Evolutionary conservation across 2,113 vertebrate species (phyloP), one percentile per base, ranked within the genome.

Genomic region (Ochotona princeps): DNA sequence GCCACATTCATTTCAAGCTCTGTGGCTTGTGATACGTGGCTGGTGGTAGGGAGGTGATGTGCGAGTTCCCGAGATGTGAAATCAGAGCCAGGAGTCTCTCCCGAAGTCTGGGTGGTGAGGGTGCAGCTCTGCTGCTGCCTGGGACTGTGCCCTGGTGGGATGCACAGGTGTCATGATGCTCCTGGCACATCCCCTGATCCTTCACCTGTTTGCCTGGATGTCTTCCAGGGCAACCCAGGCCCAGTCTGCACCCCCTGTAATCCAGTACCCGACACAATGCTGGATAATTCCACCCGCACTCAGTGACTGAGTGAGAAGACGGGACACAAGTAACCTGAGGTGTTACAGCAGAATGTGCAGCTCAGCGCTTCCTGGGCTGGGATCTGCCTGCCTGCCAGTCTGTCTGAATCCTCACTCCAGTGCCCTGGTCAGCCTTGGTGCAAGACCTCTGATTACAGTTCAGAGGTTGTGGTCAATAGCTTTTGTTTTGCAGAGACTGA

Each of bases 41-140:
- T 47, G 18, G 0, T 30, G 12, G 26, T 20, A 47, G 57, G 67
- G 54, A 57, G 14, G 14, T 9, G 54, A 57, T 9, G 38, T 44
- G 38, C 38, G 38, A 44, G 38, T 44, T 44, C 38, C 38, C 38
- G 6, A 44, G 38, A 44, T 44, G 38, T 44, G 38, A 44, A 44
- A 44, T 44, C 38, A 44, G 38, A 44, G 38, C 38, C 38, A 44
- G 38, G 38, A 44, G 38, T 6, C 38, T 44, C 38, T 6, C 38
- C 38, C 38, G 38, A 44, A 44, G 38, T 44, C 38, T 44, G 38
- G 44, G 44, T 5, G 8, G 20, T 44, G 26, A 28, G n/a, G 5
- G 18, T 3, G 0, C 9, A 25, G 30, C 38, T 44, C 38, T 14
- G 5, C 4, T 4, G 26, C 73, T 18, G 8, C 54, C 5, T 13